Percentiles rank a stretch among this genome's conserved stretches.
Evolutionary conservation across 2,113 vertebrate genomes (phyloP).

Genomic region (Chiloscyllium plagiosum): DNA sequence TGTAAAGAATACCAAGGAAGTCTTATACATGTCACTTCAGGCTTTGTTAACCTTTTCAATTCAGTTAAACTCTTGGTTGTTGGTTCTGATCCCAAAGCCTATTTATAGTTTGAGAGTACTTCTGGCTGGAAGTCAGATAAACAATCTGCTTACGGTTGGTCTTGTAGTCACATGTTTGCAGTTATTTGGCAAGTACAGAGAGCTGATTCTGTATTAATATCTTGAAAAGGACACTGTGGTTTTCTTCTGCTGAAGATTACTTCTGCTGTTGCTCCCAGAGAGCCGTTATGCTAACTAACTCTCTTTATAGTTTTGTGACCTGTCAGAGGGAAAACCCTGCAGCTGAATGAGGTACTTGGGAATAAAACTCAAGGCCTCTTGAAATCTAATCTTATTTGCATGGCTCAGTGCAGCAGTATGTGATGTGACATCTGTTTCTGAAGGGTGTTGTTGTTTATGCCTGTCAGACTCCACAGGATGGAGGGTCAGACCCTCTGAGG

Average conservation of each 20-base stretch:
- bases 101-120: conserved; percentile 25
- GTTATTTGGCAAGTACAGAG: conserved; percentile 21
- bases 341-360: background rate
- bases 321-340: background rate
- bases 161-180: conserved; percentile 14
- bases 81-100: conserved; percentile 11
- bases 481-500: no score
- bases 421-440: background rate
- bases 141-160: conserved; percentile 34
- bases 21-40: background rate
- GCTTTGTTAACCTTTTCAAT: background rate
- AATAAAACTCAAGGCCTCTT: background rate
- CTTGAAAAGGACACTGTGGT: conserved; percentile 2
- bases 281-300: background rate
- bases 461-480: background rate
- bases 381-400: background rate
- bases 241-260: background rate
- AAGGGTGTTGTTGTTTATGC: background rate
- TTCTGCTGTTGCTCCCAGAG: background rate
- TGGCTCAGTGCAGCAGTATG: background rate
- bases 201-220: conserved; percentile 9
- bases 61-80: background rate
- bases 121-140: conserved; percentile 35
- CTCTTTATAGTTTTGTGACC: background rate
- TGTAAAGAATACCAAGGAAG: background rate